These are phyloP conservation scores for Pemphredon lugubris DNA, from an alignment of 2,888 invertebrate species.

Conservation along the genomic window DNA sequence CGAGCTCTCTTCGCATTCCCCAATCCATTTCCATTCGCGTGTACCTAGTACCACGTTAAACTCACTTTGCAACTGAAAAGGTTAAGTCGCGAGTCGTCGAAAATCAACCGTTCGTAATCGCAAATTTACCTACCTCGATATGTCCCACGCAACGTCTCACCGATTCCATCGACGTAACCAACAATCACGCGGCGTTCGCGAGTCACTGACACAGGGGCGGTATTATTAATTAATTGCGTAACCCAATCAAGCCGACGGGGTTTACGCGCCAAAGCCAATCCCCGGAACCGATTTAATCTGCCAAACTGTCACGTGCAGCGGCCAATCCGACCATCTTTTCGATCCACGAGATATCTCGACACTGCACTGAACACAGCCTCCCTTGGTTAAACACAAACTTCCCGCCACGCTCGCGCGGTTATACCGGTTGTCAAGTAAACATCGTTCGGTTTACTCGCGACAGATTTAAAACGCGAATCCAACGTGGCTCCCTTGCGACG, in stretches of 20 bases:
- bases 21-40: too few relatives aligned
- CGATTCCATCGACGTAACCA: slow-evolving; percentile 28
- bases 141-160: slow-evolving; percentile 2
- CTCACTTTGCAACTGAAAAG: too few relatives aligned
- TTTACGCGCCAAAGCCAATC: slow-evolving; percentile 28
- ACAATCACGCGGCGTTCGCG: slow-evolving; percentile 70
- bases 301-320: slow-evolving; percentile 4
- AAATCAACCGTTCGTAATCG: too few relatives aligned
- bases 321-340: slow-evolving; percentile 12
- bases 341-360: slow-evolving; percentile 22
- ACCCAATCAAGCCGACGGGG: slow-evolving; percentile 42
- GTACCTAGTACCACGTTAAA: too few relatives aligned
- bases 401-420: slow-evolving; percentile 49
- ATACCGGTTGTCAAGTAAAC: slow-evolving; percentile 54
- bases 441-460: slow-evolving; percentile 3
- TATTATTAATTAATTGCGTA: slow-evolving; percentile 65
- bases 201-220: slow-evolving; percentile 63
- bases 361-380: slow-evolving; percentile 12
- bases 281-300: slow-evolving; percentile 3
- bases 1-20: too few relatives aligned
- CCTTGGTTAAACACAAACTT: too few relatives aligned
- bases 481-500: not conserved
- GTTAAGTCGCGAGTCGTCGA: too few relatives aligned
- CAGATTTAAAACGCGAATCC: not conserved
- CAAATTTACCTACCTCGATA: slow-evolving; percentile 29